These are phyloP conservation scores for Rutilus rutilus DNA, from an alignment of 2,113 vertebrate species.

Conservation along the genomic window DNA sequence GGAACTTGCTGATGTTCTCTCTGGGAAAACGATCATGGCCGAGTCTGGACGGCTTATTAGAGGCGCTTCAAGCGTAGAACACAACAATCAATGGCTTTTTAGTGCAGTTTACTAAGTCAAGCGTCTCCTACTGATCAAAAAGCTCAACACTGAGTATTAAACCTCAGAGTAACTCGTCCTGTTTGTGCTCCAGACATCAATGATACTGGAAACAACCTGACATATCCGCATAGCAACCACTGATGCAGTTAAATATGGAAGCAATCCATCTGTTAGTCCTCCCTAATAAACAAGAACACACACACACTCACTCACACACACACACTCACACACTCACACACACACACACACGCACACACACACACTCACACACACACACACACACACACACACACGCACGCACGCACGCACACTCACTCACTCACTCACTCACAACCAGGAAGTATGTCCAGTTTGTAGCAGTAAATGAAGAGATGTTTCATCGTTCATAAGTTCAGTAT, in stretches of 20 bases:
- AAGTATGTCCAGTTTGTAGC: too few species aligned
- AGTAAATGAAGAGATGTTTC: too few species aligned
- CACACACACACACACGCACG: constrained; percentile 38
- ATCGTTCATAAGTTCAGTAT: too few species aligned
- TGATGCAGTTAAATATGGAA: neutral
- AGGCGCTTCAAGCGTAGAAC: neutral
- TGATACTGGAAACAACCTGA: neutral
- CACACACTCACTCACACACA: neutral
- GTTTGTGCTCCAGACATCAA: neutral
- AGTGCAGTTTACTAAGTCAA: neutral
- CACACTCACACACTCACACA: neutral
- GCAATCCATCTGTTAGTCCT: neutral
- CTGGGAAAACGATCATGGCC: neutral
- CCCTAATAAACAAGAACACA: constrained; percentile 45
- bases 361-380: too few species aligned
- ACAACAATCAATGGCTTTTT: neutral
- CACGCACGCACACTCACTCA: neutral
- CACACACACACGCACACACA: constrained; percentile 13
- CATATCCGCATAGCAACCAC: neutral
- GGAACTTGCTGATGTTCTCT: neutral
- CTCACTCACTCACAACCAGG: neutral
- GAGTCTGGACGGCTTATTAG: constrained; percentile 11
- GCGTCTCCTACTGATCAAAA: neutral
- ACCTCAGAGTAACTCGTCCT: neutral
- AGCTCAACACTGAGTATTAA: neutral